These are phyloP conservation scores for Phoxinus phoxinus DNA, from an alignment of 2,113 vertebrate genomes.

Conservation along the genomic window DNA sequence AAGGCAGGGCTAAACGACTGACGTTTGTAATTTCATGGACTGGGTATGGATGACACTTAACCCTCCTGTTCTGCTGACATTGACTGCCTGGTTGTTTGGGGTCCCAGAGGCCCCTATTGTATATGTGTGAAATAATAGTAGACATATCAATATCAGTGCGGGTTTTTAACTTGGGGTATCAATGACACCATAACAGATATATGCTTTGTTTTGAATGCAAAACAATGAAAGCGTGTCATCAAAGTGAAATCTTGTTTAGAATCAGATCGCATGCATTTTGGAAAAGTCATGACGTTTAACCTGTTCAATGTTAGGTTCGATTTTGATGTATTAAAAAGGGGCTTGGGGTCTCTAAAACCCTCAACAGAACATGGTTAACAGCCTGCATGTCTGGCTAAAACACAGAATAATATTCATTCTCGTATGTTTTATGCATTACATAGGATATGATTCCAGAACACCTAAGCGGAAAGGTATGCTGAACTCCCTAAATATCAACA, in stretches of 20 bases:
- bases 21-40: slow-evolving; percentile 32
- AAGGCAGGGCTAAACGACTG: slow-evolving; percentile 26
- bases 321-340: neutral
- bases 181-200: neutral
- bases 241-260: neutral
- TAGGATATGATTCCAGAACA: slow-evolving; percentile 56
- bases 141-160: neutral
- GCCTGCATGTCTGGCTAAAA: neutral
- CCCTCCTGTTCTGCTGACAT: slow-evolving; percentile 20
- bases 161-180: neutral
- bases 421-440: neutral
- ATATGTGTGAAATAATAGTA: slow-evolving; percentile 34
- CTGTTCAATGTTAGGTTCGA: neutral
- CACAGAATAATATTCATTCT: neutral
- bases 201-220: neutral
- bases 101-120: slow-evolving; percentile 15
- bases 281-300: neutral
- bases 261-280: neutral
- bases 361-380: slow-evolving; percentile 5
- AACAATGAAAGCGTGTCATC: neutral
- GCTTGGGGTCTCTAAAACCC: neutral
- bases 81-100: slow-evolving; percentile 2
- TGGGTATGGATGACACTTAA: slow-evolving; percentile 28
- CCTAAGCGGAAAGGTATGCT: slow-evolving; percentile 80
- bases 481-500: slow-evolving; percentile 81